Percentiles rank a stretch among this genome's conserved stretches.
Conservation (phyloP, 2,888 invertebrate genomes). For the Nomada ferruginata region DNA sequence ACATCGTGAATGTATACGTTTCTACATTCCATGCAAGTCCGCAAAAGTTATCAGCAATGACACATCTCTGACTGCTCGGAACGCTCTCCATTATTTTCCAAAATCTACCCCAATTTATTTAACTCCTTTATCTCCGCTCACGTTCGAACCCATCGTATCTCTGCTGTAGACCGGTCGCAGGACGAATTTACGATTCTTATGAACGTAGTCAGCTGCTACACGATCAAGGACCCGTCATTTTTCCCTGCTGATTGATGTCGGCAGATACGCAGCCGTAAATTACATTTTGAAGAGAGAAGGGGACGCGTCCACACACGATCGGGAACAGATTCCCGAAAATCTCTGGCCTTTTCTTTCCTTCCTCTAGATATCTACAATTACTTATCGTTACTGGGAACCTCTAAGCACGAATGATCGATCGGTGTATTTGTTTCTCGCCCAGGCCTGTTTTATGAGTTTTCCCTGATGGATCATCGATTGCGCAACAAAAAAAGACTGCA, state of each 20-base stretch:
- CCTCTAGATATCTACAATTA: conserved; percentile 62
- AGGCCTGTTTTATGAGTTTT: conserved; percentile 58
- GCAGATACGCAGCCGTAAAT: conserved; percentile 67
- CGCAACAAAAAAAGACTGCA: conserved; percentile 32
- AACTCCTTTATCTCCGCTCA: conserved; percentile 8
- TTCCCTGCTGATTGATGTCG: conserved; percentile 67
- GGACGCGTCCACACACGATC: conserved; percentile 62
- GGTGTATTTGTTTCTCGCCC: conserved; percentile 49
- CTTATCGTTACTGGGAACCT: conserved; percentile 30
- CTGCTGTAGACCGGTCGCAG: not conserved
- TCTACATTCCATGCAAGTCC: not conserved
- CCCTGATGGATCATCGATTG: conserved; percentile 55
- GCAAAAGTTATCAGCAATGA: not conserved
- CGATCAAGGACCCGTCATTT: conserved; percentile 52
- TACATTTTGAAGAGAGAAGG: conserved; percentile 68
- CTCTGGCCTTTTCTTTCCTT: conserved; percentile 59
- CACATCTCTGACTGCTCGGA: not conserved
- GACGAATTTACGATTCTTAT: conserved; percentile 24
- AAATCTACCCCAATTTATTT: not conserved
- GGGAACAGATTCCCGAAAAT: conserved; percentile 71
- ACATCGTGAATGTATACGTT: too few species aligned
- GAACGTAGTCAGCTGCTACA: conserved; percentile 53
- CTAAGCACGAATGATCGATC: conserved; percentile 70
- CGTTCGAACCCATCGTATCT: not conserved
- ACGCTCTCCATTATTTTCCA: not conserved